A percentile compares a stretch with the other conserved stretches of the same genome.
Evolutionary conservation across 2,113 vertebrate species (phyloP).

Genomic region (Thunnus thynnus): DNA sequence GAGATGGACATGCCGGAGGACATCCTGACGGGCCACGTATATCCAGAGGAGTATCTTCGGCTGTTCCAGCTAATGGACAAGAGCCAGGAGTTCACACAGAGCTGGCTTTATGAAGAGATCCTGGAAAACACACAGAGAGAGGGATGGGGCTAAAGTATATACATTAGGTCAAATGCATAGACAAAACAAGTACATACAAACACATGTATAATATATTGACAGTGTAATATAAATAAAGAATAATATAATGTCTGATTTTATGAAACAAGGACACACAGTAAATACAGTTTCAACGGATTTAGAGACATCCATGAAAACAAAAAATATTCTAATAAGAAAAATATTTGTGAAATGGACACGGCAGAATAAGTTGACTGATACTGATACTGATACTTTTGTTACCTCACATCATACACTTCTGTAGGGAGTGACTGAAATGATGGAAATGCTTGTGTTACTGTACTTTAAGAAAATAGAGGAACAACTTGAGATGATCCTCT

Average conservation of each 20-base stretch:
- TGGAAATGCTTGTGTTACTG: neutral
- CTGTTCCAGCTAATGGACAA: constrained; percentile 90
- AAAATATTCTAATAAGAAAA: neutral
- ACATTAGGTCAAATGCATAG: constrained; percentile 10
- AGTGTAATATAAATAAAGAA: constrained; percentile 15
- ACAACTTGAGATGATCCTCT: neutral
- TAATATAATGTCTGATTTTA: neutral
- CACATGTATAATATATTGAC: constrained; percentile 9
- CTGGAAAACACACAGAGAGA: constrained; percentile 76
- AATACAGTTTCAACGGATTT: neutral
- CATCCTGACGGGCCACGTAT: constrained; percentile 79
- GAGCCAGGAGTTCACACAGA: constrained; percentile 84
- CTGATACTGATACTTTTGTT: constrained; percentile 26
- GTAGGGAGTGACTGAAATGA: neutral
- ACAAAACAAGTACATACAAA: neutral
- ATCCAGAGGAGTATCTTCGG: constrained; percentile 88
- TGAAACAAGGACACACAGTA: neutral
- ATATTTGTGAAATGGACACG: neutral
- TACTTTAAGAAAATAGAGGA: neutral
- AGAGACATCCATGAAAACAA: neutral
- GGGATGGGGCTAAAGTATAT: constrained; percentile 60
- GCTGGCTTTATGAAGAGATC: constrained; percentile 88
- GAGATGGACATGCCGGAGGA: constrained; percentile 79
- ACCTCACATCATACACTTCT: neutral
- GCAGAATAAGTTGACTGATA: neutral